Conservation (phyloP, 2,113 vertebrate genomes). For the Pholis gunnellus region DNA sequence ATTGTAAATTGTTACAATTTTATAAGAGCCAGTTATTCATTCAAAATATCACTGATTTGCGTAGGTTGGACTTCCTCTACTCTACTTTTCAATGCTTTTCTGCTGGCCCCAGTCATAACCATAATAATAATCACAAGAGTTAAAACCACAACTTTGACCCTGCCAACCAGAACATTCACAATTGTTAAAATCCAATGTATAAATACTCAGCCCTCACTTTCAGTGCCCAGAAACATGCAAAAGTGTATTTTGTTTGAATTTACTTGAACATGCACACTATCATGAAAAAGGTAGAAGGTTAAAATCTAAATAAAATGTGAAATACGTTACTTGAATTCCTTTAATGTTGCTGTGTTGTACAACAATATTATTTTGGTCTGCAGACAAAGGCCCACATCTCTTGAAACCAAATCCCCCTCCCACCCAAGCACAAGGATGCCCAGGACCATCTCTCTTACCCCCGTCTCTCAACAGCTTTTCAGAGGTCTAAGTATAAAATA, state of each 20-base stretch:
- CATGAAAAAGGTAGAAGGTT: background rate
- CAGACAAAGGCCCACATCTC: constrained; percentile 74
- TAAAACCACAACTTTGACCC: background rate
- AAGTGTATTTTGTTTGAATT: background rate
- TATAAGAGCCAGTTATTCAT: background rate
- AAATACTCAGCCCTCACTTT: background rate
- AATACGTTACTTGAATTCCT: constrained; percentile 15
- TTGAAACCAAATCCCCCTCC: constrained; percentile 86
- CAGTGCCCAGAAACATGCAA: background rate
- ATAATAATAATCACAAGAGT: background rate
- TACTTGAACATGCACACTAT: background rate
- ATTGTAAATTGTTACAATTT: background rate
- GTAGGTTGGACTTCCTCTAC: background rate
- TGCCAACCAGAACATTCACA: background rate
- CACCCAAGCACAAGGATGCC: constrained; percentile 85
- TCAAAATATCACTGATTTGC: background rate
- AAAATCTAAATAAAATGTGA: constrained; percentile 6
- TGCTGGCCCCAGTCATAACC: background rate
- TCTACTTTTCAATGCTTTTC: background rate
- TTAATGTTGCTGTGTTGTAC: constrained; percentile 36
- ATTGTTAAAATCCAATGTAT: background rate
- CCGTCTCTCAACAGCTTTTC: constrained; percentile 91
- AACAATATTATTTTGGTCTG: constrained; percentile 55
- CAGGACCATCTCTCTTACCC: constrained; percentile 82
- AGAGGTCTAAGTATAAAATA: constrained; percentile 87